phyloP scores from a whole-genome alignment of 2,797 vertebrate genomes.

The Artibeus jamaicensis region DNA sequence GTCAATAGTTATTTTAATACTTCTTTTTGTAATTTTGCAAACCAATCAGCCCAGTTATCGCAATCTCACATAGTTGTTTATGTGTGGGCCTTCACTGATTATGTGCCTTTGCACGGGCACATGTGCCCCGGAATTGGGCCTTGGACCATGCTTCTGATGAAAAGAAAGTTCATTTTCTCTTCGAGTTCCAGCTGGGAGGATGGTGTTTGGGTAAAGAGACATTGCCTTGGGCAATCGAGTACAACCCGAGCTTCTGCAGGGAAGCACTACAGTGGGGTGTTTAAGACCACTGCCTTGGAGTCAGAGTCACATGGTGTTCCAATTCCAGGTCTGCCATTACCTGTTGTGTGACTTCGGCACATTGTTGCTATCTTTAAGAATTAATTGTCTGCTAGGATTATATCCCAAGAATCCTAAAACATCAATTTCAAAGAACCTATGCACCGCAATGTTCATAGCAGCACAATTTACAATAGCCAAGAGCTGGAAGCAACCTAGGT shows the following conservation, averaged over 20 bases:
- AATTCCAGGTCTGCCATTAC: neutral
- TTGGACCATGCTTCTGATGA: neutral
- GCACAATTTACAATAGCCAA: too few relatives aligned
- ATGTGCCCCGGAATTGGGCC: neutral
- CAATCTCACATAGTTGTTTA: neutral
- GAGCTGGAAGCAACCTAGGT: too few relatives aligned
- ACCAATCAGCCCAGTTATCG: slow-evolving; percentile 16
- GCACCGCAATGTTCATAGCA: too few relatives aligned
- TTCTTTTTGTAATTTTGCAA: slow-evolving; percentile 23
- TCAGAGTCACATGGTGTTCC: neutral
- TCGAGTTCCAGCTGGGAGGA: neutral
- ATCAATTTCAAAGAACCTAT: too few relatives aligned
- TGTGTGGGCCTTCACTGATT: neutral
- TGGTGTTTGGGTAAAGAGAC: neutral
- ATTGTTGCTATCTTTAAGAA: neutral
- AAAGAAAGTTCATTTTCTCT: neutral
- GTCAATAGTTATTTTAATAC: slow-evolving; percentile 44
- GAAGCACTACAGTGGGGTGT: neutral
- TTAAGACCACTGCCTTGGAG: neutral
- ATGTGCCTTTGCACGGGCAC: neutral
- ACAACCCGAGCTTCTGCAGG: neutral
- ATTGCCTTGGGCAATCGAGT: neutral
- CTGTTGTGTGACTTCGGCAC: neutral
- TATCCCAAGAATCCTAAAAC: too few relatives aligned
- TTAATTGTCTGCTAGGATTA: neutral